Conservation (phyloP, 2,888 invertebrate species). For the Drosophila emarginata region DNA sequence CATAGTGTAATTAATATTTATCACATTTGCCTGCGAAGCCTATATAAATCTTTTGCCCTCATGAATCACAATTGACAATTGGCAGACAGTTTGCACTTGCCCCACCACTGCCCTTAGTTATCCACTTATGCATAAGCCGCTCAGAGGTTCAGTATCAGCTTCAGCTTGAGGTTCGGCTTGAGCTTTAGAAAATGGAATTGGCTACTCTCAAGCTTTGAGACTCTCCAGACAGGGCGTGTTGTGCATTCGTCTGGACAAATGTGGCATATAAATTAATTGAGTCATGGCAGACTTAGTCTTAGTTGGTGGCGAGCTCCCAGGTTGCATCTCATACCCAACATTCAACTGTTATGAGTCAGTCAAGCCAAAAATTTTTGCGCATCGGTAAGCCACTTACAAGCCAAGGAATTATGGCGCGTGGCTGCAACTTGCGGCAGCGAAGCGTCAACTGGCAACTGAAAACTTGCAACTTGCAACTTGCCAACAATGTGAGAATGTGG, state of each 20-base stretch:
- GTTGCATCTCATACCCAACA: background rate
- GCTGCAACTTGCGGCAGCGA: slow-evolving; percentile 51
- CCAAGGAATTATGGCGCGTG: slow-evolving; percentile 32
- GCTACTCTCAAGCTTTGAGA: slow-evolving; percentile 25
- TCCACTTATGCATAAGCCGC: slow-evolving; percentile 46
- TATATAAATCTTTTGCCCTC: slow-evolving; percentile 26
- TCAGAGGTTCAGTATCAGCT: slow-evolving; percentile 10
- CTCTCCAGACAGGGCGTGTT: slow-evolving; percentile 63
- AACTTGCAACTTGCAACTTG: slow-evolving; percentile 17
- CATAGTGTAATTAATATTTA: slow-evolving; percentile 2
- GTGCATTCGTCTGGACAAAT: slow-evolving; percentile 61
- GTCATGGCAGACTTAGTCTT: slow-evolving; percentile 55
- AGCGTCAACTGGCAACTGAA: slow-evolving; percentile 30
- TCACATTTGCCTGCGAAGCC: slow-evolving; percentile 24
- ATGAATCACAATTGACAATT: slow-evolving; percentile 28
- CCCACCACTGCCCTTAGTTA: slow-evolving; percentile 47
- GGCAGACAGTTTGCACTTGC: slow-evolving; percentile 20
- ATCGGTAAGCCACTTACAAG: slow-evolving; percentile 62
- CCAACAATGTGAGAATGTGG: slow-evolving; percentile 56
- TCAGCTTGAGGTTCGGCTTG: background rate
- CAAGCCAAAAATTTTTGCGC: slow-evolving; percentile 52
- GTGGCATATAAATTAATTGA: slow-evolving; percentile 67
- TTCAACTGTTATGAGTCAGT: slow-evolving; percentile 50
- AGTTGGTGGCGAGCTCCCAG: slow-evolving; percentile 12
- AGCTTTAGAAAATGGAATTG: slow-evolving; percentile 18